Evolutionary conservation across 2,113 vertebrate species (phyloP).

Genomic region (Morone chrysops): DNA sequence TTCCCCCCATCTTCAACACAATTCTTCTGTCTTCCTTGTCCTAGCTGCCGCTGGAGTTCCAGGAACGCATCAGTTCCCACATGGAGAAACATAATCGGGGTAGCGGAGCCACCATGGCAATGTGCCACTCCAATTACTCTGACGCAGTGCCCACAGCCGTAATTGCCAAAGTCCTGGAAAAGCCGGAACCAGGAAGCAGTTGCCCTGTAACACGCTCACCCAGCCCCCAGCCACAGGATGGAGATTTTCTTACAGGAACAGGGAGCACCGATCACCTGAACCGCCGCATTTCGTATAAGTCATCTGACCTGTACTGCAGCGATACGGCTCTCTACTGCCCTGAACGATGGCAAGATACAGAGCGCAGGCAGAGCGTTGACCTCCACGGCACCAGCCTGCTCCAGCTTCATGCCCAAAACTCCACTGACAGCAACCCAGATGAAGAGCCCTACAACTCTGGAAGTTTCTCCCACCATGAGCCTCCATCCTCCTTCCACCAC

Average conservation of each 20-base stretch:
- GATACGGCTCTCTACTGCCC: slow-evolving; percentile 96
- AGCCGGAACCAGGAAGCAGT: slow-evolving; percentile 88
- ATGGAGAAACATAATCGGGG: slow-evolving; percentile 88
- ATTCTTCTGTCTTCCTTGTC: slow-evolving; percentile 27
- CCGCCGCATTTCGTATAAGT: slow-evolving; percentile 87
- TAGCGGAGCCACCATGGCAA: slow-evolving; percentile 84
- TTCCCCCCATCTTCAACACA: not conserved
- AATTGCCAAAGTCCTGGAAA: slow-evolving; percentile 92
- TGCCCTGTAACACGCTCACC: slow-evolving; percentile 87
- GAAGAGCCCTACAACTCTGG: slow-evolving; percentile 88
- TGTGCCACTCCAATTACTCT: slow-evolving; percentile 88
- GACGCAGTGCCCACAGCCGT: slow-evolving; percentile 90
- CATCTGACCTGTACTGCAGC: slow-evolving; percentile 91
- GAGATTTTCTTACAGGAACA: slow-evolving; percentile 76
- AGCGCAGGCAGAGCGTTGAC: slow-evolving; percentile 90
- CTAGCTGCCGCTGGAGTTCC: slow-evolving; percentile 92
- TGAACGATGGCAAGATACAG: slow-evolving; percentile 85
- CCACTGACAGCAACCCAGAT: slow-evolving; percentile 90
- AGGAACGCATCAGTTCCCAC: slow-evolving; percentile 92
- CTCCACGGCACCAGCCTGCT: slow-evolving; percentile 83
- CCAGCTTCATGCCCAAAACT: slow-evolving; percentile 89
- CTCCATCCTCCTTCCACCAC: slow-evolving; percentile 80
- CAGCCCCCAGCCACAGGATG: slow-evolving; percentile 83
- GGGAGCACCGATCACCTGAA: slow-evolving; percentile 85
- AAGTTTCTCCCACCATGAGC: slow-evolving; percentile 87